Evolutionary conservation across 2,797 vertebrate genomes (phyloP), one percentile per base, ranked within the genome.

Genomic region (Streptopelia turtur): DNA sequence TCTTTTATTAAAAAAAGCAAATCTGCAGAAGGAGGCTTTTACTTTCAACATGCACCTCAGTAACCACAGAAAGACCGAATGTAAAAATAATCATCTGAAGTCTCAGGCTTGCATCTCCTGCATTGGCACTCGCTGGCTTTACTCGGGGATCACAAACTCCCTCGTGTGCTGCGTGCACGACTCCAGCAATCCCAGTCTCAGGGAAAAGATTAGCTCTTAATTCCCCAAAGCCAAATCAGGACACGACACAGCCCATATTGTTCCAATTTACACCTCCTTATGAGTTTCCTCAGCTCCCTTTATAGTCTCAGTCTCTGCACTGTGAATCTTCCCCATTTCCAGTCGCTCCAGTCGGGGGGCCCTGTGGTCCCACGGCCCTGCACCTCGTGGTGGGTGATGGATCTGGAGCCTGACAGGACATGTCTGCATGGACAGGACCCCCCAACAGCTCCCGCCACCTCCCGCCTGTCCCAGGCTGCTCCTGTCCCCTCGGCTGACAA

Each of bases 221-320:
- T 96, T 97, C 96, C 96, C 96, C 0, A 13, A 97, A 97, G 96
- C 96, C 95, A 97, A 97, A 97, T 97, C 94, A 96, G 96, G 96
- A 96, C 96, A 96, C 86, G 83, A 95, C 94, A 96, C 83, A 96
- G 95, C 91, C 95, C 96, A 97, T 97, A 95, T 95, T 97, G 96
- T 96, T 97, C 95, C 93, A 97, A 96, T 97, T 97, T 97, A 94
- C 96, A 96, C 96, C 96, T 97, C 96, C 96, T 97, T 96, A 96
- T 95, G 96, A 95, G 94, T 94, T 97, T 97, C 96, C 96, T 96
- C 94, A 96, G 93, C 86, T 96, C 95, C 95, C 96, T 97, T 97
- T 97, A 97, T 90, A 95, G 96, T 93, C 94, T 94, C 90, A 68
- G 81, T 96, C 94, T 95, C 91, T 63, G 68, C 35, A 49, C 78